phyloP scores from a whole-genome alignment of 2,797 vertebrate species.

The Spatula versicolor region DNA sequence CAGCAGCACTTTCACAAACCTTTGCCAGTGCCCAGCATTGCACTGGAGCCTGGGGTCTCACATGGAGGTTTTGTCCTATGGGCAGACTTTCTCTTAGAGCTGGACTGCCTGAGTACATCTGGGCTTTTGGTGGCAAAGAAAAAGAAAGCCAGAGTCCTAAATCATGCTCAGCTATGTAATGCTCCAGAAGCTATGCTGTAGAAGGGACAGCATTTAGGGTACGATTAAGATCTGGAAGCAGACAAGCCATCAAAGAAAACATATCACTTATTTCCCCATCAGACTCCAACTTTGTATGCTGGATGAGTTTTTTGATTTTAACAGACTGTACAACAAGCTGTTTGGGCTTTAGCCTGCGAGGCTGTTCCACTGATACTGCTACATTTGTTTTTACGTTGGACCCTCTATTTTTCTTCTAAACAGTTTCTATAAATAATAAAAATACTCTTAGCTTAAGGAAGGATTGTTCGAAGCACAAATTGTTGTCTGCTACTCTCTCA shows the following conservation, averaged over 20 bases:
- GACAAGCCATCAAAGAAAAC: neutral
- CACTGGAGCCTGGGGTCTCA: neutral
- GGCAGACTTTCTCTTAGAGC: neutral
- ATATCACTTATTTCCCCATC: neutral
- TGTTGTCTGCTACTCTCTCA: neutral
- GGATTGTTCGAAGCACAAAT: slow-evolving; percentile 20
- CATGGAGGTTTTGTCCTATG: neutral
- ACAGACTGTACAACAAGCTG: slow-evolving; percentile 14
- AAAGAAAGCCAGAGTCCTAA: neutral
- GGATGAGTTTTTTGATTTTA: neutral
- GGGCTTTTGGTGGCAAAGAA: neutral
- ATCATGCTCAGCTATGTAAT: neutral
- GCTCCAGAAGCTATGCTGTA: neutral
- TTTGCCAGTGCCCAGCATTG: neutral
- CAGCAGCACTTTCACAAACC: neutral
- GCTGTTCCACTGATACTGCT: neutral
- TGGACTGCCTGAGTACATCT: neutral
- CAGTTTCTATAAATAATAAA: slow-evolving; percentile 6
- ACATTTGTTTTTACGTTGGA: neutral
- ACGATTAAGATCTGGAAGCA: neutral
- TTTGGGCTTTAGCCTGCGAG: neutral
- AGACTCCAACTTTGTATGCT: neutral
- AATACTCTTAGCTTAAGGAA: neutral
- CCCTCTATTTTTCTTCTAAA: neutral
- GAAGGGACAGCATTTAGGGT: neutral